These are phyloP conservation scores for Caenorhabditis inopinata DNA, from an alignment of 1,140 invertebrate species.

Conservation along the genomic window DNA sequence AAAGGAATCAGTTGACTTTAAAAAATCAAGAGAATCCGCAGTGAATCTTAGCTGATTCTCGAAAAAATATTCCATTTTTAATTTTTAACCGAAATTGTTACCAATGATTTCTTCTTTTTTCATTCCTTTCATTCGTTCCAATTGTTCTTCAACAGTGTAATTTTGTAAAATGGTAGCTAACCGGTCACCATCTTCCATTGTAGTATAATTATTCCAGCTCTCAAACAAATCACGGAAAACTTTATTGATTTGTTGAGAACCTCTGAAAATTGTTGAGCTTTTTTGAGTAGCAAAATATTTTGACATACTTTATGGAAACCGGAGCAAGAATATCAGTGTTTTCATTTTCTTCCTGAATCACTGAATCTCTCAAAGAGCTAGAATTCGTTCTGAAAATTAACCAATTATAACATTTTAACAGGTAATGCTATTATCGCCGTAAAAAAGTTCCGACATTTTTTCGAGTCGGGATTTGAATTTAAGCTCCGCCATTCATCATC, in stretches of 20 bases:
- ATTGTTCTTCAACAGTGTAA: not conserved
- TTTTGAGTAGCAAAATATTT: not conserved
- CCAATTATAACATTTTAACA: no score
- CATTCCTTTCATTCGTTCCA: not conserved
- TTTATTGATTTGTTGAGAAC: not conserved
- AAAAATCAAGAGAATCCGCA: no score
- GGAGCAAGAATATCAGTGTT: not conserved
- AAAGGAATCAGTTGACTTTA: no score
- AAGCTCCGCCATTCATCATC: no score
- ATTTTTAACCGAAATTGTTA: no score
- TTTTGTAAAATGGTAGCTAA: not conserved
- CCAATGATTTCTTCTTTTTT: not conserved
- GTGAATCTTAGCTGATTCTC: no score
- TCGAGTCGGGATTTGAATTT: no score
- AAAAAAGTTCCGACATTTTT: no score
- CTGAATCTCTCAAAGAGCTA: not conserved
- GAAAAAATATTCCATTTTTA: no score
- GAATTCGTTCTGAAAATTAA: not conserved
- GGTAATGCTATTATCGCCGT: no score
- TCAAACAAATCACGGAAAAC: not conserved
- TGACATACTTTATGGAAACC: not conserved
- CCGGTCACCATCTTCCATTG: not conserved
- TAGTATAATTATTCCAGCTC: not conserved
- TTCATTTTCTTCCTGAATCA: not conserved
- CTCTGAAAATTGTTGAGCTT: not conserved